These are phyloP conservation scores for Agrilus cyanescens DNA, from an alignment of 2,888 invertebrate species.

Conservation along the genomic window DNA sequence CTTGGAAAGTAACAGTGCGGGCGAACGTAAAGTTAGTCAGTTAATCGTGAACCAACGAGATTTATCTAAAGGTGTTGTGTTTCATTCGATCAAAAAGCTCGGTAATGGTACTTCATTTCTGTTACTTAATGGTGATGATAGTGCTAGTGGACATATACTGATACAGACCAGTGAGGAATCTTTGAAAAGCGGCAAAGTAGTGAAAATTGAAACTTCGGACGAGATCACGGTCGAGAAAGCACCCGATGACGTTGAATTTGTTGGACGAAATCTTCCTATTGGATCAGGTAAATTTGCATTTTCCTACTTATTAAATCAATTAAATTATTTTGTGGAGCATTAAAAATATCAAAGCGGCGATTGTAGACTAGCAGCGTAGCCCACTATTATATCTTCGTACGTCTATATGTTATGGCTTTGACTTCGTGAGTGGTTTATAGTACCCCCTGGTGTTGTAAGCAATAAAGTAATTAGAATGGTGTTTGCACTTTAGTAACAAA, in stretches of 20 bases:
- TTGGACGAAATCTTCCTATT: slow-evolving; percentile 20
- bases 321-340: too few species aligned
- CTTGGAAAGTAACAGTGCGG: slow-evolving; percentile 21
- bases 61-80: slow-evolving; percentile 29
- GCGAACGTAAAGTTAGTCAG: slow-evolving; percentile 27
- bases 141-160: slow-evolving; percentile 27
- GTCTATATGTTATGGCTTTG: too few species aligned
- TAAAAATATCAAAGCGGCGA: too few species aligned
- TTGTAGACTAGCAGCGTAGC: too few species aligned
- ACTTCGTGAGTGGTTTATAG: too few species aligned
- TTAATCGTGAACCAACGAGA: slow-evolving; percentile 32
- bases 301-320: too few species aligned
- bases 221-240: slow-evolving; percentile 20
- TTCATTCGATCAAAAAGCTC: slow-evolving; percentile 33
- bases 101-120: slow-evolving; percentile 31
- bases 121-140: slow-evolving; percentile 29
- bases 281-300: slow-evolving; percentile 27
- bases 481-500: too few species aligned
- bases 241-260: too few species aligned
- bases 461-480: too few species aligned
- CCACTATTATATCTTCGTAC: too few species aligned
- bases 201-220: slow-evolving; percentile 16
- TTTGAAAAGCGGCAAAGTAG: slow-evolving; percentile 15
- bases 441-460: too few species aligned
- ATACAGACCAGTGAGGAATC: slow-evolving; percentile 29